Evolutionary conservation across 2,113 vertebrate species (phyloP).

Genomic region (Sapayoa aenigma): DNA sequence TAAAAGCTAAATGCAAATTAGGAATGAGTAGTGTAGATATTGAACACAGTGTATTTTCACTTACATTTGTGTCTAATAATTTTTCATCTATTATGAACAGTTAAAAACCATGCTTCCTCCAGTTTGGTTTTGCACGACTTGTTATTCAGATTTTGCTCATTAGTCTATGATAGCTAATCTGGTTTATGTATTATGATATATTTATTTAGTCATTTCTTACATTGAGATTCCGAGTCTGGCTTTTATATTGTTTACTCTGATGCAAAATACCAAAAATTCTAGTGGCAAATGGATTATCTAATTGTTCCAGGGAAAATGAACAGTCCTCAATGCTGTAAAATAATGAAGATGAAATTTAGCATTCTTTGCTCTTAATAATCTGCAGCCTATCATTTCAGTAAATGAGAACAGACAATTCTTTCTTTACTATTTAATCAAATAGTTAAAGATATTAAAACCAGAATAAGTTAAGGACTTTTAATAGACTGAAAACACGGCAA

Average conservation of each 20-base stretch:
- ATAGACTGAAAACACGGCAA: neutral
- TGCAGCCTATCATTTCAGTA: neutral
- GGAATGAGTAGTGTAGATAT: neutral
- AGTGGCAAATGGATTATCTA: neutral
- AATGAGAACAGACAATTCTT: slow-evolving; percentile 16
- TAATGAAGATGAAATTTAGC: slow-evolving; percentile 23
- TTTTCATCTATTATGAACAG: neutral
- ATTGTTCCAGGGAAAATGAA: neutral
- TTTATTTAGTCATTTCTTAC: neutral
- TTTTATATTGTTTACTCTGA: neutral
- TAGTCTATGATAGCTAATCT: neutral
- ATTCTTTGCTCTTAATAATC: slow-evolving; percentile 11
- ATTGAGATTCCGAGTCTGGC: neutral
- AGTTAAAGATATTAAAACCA: slow-evolving; percentile 13
- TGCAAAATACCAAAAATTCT: neutral
- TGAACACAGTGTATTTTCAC: neutral
- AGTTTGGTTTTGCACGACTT: neutral
- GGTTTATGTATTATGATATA: neutral
- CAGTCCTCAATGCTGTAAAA: neutral
- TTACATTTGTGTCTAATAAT: neutral
- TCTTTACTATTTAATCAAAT: slow-evolving; percentile 42
- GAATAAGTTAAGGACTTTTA: neutral
- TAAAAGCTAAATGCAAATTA: neutral
- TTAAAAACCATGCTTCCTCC: neutral
- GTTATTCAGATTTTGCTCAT: neutral